These are phyloP conservation scores for Paramormyrops kingsleyae DNA, from an alignment of 2,113 vertebrate genomes.

Conservation along the genomic window DNA sequence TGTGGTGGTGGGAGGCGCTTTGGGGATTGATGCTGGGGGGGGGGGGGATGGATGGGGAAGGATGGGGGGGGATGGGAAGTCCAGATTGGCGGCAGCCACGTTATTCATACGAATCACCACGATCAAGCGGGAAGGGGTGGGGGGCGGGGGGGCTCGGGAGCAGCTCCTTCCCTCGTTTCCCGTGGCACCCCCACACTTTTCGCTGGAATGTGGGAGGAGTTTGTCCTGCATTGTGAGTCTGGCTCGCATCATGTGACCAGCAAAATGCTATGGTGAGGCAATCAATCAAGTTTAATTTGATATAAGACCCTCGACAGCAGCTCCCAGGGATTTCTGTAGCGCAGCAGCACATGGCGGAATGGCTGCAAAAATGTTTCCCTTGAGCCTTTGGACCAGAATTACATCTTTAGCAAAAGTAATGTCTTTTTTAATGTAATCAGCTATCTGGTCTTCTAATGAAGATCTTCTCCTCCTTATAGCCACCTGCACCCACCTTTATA, in stretches of 20 bases:
- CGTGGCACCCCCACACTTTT: neutral
- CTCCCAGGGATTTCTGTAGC: neutral
- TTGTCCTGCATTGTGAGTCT: neutral
- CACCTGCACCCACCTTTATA: conserved; percentile 13
- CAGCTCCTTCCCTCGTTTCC: neutral
- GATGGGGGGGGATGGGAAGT: too few relatives aligned
- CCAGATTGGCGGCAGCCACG: too few relatives aligned
- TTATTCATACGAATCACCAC: too few relatives aligned
- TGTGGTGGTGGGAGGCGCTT: neutral
- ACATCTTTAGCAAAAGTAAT: neutral
- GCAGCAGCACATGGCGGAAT: neutral
- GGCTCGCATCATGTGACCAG: neutral
- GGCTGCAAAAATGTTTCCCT: conserved; percentile 5
- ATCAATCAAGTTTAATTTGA: conserved; percentile 12
- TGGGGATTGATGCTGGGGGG: neutral
- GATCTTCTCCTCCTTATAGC: neutral
- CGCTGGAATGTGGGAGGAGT: neutral
- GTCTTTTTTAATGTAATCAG: neutral
- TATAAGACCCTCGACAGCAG: neutral
- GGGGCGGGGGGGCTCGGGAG: neutral
- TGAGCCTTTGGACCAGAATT: neutral
- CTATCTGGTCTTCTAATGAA: neutral
- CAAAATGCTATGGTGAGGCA: neutral
- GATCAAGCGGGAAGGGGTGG: neutral
- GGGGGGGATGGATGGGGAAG: neutral